Base-by-base conservation (phyloP, 2,797 vertebrate species). In the Prunella strophiata region DNA sequence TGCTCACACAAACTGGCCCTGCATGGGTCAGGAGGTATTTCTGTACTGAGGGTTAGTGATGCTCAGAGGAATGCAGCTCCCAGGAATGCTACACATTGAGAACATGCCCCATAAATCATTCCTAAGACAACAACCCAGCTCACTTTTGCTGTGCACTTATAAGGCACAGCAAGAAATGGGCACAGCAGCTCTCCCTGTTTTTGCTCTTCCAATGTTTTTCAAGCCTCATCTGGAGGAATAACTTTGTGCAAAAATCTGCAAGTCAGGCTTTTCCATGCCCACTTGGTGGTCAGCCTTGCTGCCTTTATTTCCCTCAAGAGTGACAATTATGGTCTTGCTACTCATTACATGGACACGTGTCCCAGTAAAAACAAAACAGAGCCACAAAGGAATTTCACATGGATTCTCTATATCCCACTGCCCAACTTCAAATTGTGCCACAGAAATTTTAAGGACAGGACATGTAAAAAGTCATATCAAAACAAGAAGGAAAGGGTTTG, bases 291-390 rank as follows among this genome's bases (percentile, higher is more conserved):
- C 73, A 92, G 88, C 38, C 30, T n/a, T 85, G 72, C 86, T 96
- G 84, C 74, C 82, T 75, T 7, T n/a, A 76, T 66, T 94, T 90
- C 67, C 71, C 80, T 87, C 82, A 67, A 85, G 47, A 87, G 88
- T 63, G 67, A 84, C 63, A 76, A 77, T 90, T 95, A 91, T 42
- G 74, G 93, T 79, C 88, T 89, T 52, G 58, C 76, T 88, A 42
- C 48, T 89, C 48, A 55, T 59, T 80, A 68, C 0, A 0, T 65
- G 71, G 65, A 86, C 89, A 81, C 63, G 58, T 78, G 79, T 84
- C 80, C 80, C 84, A 74, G 0, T 57, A 75, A 88, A 95, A 95
- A 59, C 83, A 81, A 75, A 94, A 76, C 59, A 92, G 58, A 86
- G 70, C 22, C 77, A 82, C 16, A 40, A 91, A 74, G 13, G 13